Evolutionary conservation across 2,797 vertebrate genomes (phyloP).

Genomic region (Alcedo atthis): DNA sequence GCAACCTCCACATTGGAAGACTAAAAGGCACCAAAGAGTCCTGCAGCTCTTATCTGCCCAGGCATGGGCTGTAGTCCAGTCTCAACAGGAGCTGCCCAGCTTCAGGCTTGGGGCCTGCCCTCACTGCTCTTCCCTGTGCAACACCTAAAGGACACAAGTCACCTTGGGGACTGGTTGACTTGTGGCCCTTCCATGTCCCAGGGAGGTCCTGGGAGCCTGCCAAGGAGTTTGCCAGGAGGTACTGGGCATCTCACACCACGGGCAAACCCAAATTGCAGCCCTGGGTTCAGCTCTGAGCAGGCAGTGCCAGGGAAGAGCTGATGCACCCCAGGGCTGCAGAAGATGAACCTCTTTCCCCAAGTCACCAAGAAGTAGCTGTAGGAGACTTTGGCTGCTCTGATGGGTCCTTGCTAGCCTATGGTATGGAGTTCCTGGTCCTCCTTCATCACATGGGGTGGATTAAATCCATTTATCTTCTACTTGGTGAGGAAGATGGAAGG

Average conservation of each 20-base stretch:
- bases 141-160: not conserved
- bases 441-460: not conserved
- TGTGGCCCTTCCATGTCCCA: no score
- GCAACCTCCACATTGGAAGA: not conserved
- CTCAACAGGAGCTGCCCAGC: rapidly evolving
- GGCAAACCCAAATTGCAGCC: no score
- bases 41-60: not conserved
- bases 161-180: rapidly evolving
- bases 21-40: not conserved
- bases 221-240: not conserved
- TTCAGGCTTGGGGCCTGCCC: not conserved
- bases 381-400: not conserved
- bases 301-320: not conserved
- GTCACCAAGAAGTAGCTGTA: not conserved
- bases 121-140: rapidly evolving
- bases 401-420: not conserved
- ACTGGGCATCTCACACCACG: not conserved
- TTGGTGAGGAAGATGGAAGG: not conserved
- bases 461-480: not conserved
- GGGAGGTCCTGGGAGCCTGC: not conserved
- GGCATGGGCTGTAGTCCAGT: not conserved
- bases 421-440: not conserved
- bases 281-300: not conserved
- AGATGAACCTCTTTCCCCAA: not conserved
- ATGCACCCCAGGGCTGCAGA: rapidly evolving